phyloP scores from a whole-genome alignment of 2,113 vertebrate species.

The Nasalis larvatus region DNA sequence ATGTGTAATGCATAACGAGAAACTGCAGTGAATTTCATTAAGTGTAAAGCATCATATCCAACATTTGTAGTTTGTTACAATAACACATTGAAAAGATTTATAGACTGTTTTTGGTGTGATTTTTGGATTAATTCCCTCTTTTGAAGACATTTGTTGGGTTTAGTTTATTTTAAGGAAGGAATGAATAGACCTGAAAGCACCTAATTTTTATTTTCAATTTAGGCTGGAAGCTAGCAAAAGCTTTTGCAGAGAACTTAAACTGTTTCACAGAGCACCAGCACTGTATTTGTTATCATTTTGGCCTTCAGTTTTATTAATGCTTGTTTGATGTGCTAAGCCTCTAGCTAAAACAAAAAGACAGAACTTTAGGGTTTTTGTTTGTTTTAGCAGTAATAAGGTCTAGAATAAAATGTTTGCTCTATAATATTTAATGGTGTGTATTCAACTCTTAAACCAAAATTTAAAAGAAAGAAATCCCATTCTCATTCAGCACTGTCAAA shows the following conservation, averaged over 20 bases:
- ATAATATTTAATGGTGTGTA: neutral
- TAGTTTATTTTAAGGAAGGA: slow-evolving; percentile 50
- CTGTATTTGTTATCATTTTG: neutral
- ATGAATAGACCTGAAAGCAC: slow-evolving; percentile 48
- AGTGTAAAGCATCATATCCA: slow-evolving; percentile 34
- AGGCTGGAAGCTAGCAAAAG: neutral
- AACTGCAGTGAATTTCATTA: slow-evolving; percentile 20
- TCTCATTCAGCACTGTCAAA: neutral
- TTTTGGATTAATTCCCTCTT: slow-evolving; percentile 66
- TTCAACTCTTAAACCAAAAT: neutral
- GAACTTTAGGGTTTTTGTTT: neutral
- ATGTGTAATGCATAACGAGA: slow-evolving; percentile 3
- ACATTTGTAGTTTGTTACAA: slow-evolving; percentile 55
- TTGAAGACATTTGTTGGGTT: slow-evolving; percentile 57
- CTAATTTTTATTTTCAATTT: slow-evolving; percentile 57
- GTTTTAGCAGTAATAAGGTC: neutral
- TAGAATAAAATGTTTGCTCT: neutral
- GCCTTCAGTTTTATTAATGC: neutral
- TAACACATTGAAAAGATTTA: slow-evolving; percentile 60
- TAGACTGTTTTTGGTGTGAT: slow-evolving; percentile 43
- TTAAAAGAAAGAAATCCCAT: slow-evolving; percentile 11
- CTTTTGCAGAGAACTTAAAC: neutral
- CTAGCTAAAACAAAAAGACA: neutral
- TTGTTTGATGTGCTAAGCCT: slow-evolving; percentile 36
- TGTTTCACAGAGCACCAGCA: neutral